A percentile compares a stretch with the other conserved stretches of the same genome.
Conservation (phyloP, 2,113 vertebrate species). For the Sebastes fasciatus region DNA sequence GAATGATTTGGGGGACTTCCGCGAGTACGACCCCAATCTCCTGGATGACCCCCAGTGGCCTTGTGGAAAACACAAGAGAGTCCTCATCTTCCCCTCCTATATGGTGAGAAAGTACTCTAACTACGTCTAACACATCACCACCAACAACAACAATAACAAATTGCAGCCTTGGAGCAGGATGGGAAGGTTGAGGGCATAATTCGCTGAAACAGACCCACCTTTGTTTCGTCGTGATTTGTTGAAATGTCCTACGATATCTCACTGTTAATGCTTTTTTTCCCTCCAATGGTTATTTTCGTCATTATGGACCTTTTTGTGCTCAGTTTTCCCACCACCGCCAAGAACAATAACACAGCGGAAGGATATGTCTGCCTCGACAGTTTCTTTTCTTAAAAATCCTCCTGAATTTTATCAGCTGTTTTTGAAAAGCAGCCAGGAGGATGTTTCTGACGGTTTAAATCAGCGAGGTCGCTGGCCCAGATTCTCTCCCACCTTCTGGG, state of each 20-base stretch:
- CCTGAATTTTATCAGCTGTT: constrained; percentile 42
- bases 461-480: constrained; percentile 50
- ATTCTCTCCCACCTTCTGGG: constrained; percentile 27
- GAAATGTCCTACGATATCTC: constrained; percentile 1
- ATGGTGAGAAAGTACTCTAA: constrained; percentile 88
- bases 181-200: constrained; percentile 15
- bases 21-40: constrained; percentile 96
- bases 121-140: constrained; percentile 4
- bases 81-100: constrained; percentile 97
- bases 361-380: constrained; percentile 22
- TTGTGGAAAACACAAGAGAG: constrained; percentile 98
- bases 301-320: constrained; percentile 21
- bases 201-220: constrained; percentile 6
- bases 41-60: constrained; percentile 99
- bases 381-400: constrained; percentile 14
- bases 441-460: constrained; percentile 55
- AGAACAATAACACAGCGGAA: constrained; percentile 46
- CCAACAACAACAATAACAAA: constrained; percentile 1
- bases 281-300: constrained; percentile 14
- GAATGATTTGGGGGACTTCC: constrained; percentile 92
- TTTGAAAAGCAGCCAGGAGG: constrained; percentile 25
- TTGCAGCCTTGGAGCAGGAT: constrained; percentile 50
- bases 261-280: neutral
- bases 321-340: constrained; percentile 29
- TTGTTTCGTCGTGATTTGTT: constrained; percentile 27